A percentile compares a stretch with the other conserved stretches of the same genome.
Evolutionary conservation across 2,113 vertebrate genomes (phyloP).

Genomic region (Ploceus nigricollis): DNA sequence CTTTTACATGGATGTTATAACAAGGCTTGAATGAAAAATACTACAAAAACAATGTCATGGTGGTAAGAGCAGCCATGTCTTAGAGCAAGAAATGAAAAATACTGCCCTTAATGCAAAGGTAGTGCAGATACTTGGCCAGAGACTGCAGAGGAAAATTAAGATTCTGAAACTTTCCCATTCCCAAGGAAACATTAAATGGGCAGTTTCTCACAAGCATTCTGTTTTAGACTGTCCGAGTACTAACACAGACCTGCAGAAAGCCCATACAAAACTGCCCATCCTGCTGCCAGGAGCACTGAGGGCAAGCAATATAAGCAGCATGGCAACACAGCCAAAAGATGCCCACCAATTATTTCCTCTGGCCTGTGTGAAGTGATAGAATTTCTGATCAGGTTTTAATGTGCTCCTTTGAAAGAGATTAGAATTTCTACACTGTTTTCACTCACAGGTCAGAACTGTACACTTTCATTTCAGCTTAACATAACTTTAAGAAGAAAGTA

Average conservation of each 20-base stretch:
- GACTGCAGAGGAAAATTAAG: background rate
- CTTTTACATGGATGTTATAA: background rate
- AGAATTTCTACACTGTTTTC: background rate
- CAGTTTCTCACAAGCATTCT: background rate
- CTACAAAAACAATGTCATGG: background rate
- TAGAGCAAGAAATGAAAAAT: background rate
- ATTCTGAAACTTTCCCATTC: background rate
- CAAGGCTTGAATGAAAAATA: background rate
- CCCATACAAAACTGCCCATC: fast-evolving
- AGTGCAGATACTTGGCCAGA: background rate
- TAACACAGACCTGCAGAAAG: background rate
- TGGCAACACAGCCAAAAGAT: background rate
- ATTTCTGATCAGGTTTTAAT: background rate
- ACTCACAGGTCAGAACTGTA: background rate
- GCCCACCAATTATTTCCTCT: background rate
- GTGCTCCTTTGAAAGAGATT: background rate
- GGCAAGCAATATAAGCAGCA: background rate
- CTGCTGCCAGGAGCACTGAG: fast-evolving
- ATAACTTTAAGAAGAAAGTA: background rate
- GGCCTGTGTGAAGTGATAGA: background rate
- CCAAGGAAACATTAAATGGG: background rate
- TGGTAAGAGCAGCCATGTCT: background rate
- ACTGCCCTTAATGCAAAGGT: background rate
- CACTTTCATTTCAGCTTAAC: background rate
- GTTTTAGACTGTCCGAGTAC: background rate